Evolutionary conservation across 2,113 vertebrate species (phyloP).

Genomic region (Motacilla tschutschensis): DNA sequence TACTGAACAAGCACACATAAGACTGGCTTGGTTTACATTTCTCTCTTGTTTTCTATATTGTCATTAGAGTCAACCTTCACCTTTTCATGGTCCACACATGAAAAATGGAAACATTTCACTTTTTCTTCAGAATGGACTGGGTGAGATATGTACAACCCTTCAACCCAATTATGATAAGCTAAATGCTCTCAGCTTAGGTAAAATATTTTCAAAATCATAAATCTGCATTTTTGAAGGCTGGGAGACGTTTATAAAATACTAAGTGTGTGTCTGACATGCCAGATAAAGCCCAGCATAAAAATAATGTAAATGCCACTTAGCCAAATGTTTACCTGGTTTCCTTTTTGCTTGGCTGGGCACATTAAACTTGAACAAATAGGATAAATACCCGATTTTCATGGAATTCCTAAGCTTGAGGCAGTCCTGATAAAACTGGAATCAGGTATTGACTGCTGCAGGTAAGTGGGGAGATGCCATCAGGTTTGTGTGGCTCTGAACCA

Average conservation of each 20-base stretch:
- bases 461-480: background rate
- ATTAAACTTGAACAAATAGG: background rate
- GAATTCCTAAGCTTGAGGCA: background rate
- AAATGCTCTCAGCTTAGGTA: constrained; percentile 13
- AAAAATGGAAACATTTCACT: constrained; percentile 24
- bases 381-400: background rate
- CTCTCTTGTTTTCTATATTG: background rate
- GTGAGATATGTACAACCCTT: background rate
- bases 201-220: constrained; percentile 13
- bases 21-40: background rate
- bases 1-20: background rate
- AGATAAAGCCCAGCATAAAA: constrained; percentile 41
- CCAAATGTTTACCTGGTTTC: background rate
- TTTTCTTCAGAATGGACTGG: constrained; percentile 28
- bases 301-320: background rate
- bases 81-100: background rate
- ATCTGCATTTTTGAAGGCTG: constrained; percentile 11
- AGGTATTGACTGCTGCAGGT: background rate
- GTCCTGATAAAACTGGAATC: background rate
- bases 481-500: background rate
- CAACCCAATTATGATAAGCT: constrained; percentile 1
- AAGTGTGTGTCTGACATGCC: background rate
- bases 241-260: background rate
- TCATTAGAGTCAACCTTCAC: background rate
- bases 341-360: background rate